Percentiles rank a stretch among this genome's conserved stretches.
Evolutionary conservation across 2,888 invertebrate genomes (phyloP).

Genomic region (Enoplolaimus lenunculus): DNA sequence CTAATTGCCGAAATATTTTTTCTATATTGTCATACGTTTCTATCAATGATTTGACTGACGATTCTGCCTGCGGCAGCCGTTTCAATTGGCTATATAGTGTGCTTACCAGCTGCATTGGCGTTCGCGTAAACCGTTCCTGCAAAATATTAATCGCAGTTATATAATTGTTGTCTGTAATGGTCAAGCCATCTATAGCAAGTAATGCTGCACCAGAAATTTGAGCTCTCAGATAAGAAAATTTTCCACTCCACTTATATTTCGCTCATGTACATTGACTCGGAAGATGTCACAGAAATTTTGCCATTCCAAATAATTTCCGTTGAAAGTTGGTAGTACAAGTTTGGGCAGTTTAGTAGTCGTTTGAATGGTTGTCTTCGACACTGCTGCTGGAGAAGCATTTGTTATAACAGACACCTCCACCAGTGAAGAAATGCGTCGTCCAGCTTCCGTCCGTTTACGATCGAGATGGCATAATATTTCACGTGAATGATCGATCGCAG

Average conservation of each 20-base stretch:
- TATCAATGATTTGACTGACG: background rate
- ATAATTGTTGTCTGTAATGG: background rate
- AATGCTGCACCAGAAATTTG: background rate
- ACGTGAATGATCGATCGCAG: too few species aligned
- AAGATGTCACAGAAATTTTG: background rate
- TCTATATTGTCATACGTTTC: background rate
- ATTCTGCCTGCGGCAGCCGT: background rate
- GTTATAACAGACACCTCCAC: too few species aligned
- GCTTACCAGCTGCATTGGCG: background rate
- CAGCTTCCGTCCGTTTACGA: too few species aligned
- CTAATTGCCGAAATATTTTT: background rate
- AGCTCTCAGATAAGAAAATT: constrained; percentile 3
- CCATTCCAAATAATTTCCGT: background rate
- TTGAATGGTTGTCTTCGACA: too few species aligned
- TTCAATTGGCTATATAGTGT: constrained; percentile 3
- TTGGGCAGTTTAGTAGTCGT: background rate
- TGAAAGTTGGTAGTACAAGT: background rate
- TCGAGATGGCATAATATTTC: too few species aligned
- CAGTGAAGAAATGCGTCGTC: too few species aligned
- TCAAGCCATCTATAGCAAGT: background rate
- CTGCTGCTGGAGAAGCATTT: too few species aligned
- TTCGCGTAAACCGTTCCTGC: background rate
- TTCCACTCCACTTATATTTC: background rate
- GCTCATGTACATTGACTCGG: background rate
- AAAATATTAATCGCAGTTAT: background rate